These are phyloP conservation scores for Ylistrum balloti DNA, from an alignment of 1,140 invertebrate species.

Conservation along the genomic window DNA sequence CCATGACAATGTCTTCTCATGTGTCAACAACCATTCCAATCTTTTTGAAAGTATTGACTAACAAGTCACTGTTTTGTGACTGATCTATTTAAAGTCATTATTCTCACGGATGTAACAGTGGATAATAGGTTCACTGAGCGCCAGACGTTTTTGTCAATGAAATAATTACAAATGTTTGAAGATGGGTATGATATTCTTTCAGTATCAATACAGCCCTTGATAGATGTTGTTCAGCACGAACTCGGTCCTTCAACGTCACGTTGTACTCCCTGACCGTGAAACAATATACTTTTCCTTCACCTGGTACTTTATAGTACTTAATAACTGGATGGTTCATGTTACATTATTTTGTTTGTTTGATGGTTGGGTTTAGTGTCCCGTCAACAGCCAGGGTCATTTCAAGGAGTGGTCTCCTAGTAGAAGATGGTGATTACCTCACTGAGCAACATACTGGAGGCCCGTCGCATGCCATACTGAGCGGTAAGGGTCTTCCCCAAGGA, in stretches of 20 bases:
- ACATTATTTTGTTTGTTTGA: too few species aligned
- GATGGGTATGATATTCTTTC: constrained; percentile 10
- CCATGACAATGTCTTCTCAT: neutral
- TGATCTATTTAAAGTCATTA: neutral
- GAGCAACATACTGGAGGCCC: too few species aligned
- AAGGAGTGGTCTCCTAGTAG: too few species aligned
- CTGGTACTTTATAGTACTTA: too few species aligned
- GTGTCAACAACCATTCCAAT: neutral
- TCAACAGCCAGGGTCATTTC: too few species aligned
- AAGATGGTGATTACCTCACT: too few species aligned
- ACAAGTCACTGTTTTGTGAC: neutral
- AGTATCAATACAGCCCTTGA: neutral
- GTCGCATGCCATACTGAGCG: too few species aligned
- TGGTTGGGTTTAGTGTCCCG: too few species aligned
- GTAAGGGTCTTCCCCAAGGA: too few species aligned
- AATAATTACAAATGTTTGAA: constrained; percentile 12
- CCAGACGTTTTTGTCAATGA: neutral
- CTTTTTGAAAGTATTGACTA: neutral
- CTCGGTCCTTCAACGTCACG: neutral
- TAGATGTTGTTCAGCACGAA: neutral
- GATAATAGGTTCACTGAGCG: neutral
- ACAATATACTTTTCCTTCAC: too few species aligned
- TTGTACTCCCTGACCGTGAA: constrained; percentile 8
- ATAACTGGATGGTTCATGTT: too few species aligned
- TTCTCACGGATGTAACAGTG: neutral